Evolutionary conservation across 92 coral and sea anemone genomes (phyloP).

Genomic region (Metridium senile): DNA sequence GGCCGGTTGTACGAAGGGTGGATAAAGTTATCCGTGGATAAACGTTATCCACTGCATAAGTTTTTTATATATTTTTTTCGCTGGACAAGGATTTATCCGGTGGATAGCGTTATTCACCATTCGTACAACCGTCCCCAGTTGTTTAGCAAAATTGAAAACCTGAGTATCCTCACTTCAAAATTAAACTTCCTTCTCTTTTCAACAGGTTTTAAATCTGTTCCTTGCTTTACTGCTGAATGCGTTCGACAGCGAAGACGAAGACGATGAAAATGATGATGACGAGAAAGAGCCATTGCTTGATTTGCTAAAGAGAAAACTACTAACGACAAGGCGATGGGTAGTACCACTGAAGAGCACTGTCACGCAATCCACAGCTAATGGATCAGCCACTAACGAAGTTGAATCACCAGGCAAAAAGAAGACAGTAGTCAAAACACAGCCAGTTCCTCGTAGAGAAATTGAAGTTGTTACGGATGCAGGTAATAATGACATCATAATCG

Average conservation of each 20-base stretch:
- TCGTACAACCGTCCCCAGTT: no score
- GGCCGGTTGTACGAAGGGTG: no score
- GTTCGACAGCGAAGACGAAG: constrained; percentile 81
- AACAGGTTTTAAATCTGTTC: constrained; percentile 79
- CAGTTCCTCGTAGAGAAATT: neutral
- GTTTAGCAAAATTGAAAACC: no score
- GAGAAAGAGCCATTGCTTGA: constrained; percentile 38
- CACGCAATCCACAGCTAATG: constrained; percentile 26
- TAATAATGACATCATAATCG: neutral
- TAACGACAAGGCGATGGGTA: constrained; percentile 59
- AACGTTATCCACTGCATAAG: no score
- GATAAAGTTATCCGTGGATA: no score
- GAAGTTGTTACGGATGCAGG: constrained; percentile 11
- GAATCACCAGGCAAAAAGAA: constrained; percentile 8
- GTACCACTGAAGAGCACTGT: constrained; percentile 26
- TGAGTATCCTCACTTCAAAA: neutral
- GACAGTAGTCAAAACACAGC: constrained; percentile 3
- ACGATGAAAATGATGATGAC: constrained; percentile 60
- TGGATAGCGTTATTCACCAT: no score
- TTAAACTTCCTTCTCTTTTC: neutral
- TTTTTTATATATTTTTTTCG: no score
- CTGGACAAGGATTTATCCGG: no score
- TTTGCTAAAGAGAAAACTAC: constrained; percentile 38
- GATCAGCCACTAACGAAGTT: constrained; percentile 48
- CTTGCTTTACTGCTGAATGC: constrained; percentile 87